Evolutionary conservation across 2,797 vertebrate species (phyloP).

Genomic region (Caiman crocodilus): DNA sequence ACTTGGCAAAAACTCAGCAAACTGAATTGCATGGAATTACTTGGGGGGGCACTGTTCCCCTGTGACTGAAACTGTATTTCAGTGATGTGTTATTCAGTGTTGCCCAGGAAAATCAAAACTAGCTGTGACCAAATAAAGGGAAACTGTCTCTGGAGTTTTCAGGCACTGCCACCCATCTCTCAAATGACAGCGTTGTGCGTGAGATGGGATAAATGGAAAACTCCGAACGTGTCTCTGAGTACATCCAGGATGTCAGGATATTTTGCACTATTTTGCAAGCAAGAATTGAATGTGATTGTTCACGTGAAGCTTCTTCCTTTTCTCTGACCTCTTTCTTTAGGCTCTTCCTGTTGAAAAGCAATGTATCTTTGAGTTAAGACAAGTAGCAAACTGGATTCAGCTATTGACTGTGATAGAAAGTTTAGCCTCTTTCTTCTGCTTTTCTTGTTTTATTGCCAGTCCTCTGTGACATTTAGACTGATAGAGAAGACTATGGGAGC

Average conservation of each 20-base stretch:
- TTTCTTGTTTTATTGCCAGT: background rate
- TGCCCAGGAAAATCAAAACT: too few species aligned
- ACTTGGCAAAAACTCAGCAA: too few species aligned
- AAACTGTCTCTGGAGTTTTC: background rate
- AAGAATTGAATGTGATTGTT: background rate
- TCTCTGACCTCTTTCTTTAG: background rate
- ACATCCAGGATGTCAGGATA: background rate
- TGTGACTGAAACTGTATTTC: background rate
- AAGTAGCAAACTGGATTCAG: background rate
- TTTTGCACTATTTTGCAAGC: background rate
- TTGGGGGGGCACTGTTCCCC: background rate
- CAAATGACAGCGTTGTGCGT: background rate
- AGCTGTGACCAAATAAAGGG: background rate
- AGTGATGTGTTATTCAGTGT: rapidly evolving
- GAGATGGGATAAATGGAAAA: background rate
- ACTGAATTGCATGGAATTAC: background rate
- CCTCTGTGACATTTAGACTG: background rate
- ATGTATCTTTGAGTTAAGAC: background rate
- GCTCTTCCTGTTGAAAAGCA: background rate
- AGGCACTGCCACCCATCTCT: rapidly evolving
- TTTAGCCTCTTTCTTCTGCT: background rate
- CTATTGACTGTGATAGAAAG: background rate
- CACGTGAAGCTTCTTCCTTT: rapidly evolving
- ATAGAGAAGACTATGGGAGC: background rate
- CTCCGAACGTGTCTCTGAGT: rapidly evolving